Percentiles rank a stretch among this genome's conserved stretches.
phyloP scores from a whole-genome alignment of 92 coral and sea anemone genomes.

The Desmophyllum pertusum region DNA sequence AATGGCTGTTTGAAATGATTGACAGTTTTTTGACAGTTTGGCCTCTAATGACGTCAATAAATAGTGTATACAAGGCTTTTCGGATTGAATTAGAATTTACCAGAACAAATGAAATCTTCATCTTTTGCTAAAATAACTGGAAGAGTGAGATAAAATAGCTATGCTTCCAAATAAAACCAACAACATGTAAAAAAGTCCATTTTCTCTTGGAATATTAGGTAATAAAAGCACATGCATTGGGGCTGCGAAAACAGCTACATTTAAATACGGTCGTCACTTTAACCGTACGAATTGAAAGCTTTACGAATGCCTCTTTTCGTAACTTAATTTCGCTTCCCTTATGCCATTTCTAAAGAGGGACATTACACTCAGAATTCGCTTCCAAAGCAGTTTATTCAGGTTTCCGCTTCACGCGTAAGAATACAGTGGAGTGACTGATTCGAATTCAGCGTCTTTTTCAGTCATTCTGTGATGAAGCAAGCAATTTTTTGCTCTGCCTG shows the following conservation, averaged over 20 bases:
- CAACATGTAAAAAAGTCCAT: too few species aligned
- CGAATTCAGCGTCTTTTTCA: background rate
- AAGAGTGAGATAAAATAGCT: background rate
- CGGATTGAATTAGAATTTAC: background rate
- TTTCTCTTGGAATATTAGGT: too few species aligned
- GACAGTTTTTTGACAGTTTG: slow-evolving; percentile 4
- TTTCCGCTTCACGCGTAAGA: background rate
- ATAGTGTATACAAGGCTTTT: background rate
- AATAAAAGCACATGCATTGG: background rate
- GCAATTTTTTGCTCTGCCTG: too few species aligned
- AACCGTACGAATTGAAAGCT: background rate
- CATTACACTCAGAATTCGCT: background rate
- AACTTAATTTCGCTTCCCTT: background rate
- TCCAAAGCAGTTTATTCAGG: background rate
- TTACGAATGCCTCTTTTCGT: background rate
- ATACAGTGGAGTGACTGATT: background rate
- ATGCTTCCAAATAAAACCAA: background rate
- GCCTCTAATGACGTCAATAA: slow-evolving; percentile 18
- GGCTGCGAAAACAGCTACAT: background rate
- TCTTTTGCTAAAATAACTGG: background rate
- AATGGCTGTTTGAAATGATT: background rate
- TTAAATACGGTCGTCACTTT: background rate
- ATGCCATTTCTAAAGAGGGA: background rate
- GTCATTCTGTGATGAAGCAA: background rate
- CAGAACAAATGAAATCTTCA: background rate